phyloP scores from a whole-genome alignment of 2,797 vertebrate genomes.

The Myotis planiceps region DNA sequence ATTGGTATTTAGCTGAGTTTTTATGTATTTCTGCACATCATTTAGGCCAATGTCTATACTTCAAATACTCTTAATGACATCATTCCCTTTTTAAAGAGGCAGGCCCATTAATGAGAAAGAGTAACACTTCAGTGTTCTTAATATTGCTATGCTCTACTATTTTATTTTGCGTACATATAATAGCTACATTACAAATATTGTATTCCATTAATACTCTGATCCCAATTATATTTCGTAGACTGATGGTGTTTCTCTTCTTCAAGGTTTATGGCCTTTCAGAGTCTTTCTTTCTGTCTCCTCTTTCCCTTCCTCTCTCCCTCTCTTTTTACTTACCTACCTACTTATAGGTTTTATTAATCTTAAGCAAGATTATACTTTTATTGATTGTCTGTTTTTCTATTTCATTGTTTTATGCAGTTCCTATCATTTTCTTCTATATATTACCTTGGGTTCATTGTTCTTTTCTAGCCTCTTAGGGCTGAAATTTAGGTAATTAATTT shows the following conservation, averaged over 20 bases:
- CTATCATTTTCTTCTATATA: background rate
- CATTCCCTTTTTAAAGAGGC: background rate
- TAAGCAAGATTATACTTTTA: background rate
- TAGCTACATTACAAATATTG: background rate
- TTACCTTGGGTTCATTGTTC: background rate
- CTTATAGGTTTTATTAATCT: background rate
- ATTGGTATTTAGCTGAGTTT: background rate
- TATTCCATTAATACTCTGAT: background rate
- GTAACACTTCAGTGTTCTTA: background rate
- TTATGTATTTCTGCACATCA: background rate
- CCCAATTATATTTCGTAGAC: background rate
- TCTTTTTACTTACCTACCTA: background rate
- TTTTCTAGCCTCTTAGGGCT: background rate
- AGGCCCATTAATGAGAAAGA: background rate
- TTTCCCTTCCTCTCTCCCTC: background rate
- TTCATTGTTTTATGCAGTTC: background rate
- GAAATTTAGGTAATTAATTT: background rate
- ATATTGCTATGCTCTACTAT: background rate
- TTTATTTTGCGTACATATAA: background rate
- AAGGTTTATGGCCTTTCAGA: background rate
- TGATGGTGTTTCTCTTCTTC: background rate
- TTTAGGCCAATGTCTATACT: background rate
- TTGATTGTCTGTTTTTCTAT: background rate
- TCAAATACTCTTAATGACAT: background rate
- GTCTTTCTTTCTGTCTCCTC: background rate